These are phyloP conservation scores for Tetranychus cinnabarinus DNA, from an alignment of 1,140 invertebrate genomes.

Conservation along the genomic window DNA sequence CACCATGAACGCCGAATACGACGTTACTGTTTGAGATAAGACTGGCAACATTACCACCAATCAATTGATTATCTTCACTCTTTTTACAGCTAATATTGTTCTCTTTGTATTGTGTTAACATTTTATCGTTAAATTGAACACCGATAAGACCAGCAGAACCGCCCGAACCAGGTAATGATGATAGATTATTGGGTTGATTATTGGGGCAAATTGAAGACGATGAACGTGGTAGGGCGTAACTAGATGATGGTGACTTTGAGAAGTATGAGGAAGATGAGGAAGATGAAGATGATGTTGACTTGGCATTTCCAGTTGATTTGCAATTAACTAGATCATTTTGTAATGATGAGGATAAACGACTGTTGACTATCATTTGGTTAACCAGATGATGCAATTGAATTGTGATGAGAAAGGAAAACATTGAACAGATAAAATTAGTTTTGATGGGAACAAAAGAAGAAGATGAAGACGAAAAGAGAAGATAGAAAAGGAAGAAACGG, in stretches of 20 bases:
- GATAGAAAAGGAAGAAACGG: not conserved
- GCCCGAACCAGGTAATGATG: not conserved
- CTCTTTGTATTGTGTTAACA: too few species aligned
- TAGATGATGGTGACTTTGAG: not conserved
- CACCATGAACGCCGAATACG: not conserved
- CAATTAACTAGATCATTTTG: too few species aligned
- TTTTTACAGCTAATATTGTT: too few species aligned
- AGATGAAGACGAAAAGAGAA: not conserved
- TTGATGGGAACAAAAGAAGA: too few species aligned
- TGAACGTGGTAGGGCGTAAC: slow-evolving; percentile 1
- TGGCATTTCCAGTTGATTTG: not conserved
- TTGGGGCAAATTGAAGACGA: not conserved
- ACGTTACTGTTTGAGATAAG: not conserved
- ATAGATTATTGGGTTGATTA: not conserved
- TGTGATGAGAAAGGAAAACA: too few species aligned
- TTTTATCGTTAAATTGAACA: too few species aligned
- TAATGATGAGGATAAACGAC: too few species aligned
- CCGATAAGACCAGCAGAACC: not conserved
- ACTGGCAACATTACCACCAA: not conserved
- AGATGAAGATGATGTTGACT: not conserved
- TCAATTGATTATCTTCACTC: not conserved
- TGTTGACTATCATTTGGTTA: too few species aligned
- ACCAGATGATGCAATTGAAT: too few species aligned
- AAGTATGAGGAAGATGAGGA: too few species aligned
- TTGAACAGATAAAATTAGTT: too few species aligned